Percentiles rank a stretch among this genome's conserved stretches.
phyloP scores from a whole-genome alignment of 2,888 invertebrate species.

The Hedychridium roseum region DNA sequence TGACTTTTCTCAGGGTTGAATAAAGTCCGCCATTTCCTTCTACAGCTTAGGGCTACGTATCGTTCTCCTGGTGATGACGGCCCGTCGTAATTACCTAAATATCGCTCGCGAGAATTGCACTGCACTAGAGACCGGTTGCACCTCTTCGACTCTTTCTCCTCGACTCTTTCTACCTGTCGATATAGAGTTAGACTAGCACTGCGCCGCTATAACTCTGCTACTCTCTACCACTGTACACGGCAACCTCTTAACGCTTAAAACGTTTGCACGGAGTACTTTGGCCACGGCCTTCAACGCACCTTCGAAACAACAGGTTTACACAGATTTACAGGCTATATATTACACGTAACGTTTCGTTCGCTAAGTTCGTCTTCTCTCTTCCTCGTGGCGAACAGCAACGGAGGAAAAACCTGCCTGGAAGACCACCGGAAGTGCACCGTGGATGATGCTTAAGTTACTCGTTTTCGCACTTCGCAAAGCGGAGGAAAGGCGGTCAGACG shows the following conservation, averaged over 20 bases:
- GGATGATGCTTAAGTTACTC: no score
- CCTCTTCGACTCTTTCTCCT: no score
- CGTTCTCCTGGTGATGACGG: constrained; percentile 9
- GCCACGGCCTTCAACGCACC: constrained; percentile 1
- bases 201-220: constrained; percentile 21
- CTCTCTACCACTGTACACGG: constrained; percentile 19
- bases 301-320: background rate
- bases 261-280: constrained; percentile 21
- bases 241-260: constrained; percentile 12
- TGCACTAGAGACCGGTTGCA: constrained; percentile 20
- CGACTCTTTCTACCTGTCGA: no score
- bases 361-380: background rate
- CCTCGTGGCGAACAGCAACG: background rate
- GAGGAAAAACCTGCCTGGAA: no score
- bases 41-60: no score
- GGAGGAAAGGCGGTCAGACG: no score
- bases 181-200: constrained; percentile 39
- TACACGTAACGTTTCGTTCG: background rate
- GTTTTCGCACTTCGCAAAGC: no score
- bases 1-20: no score
- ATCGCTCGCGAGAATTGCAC: constrained; percentile 18
- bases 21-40: no score
- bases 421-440: no score
- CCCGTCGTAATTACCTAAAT: constrained; percentile 8
- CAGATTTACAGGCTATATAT: constrained; percentile 7